Conservation (phyloP, 2,888 invertebrate genomes). For the Macropis europaea region DNA sequence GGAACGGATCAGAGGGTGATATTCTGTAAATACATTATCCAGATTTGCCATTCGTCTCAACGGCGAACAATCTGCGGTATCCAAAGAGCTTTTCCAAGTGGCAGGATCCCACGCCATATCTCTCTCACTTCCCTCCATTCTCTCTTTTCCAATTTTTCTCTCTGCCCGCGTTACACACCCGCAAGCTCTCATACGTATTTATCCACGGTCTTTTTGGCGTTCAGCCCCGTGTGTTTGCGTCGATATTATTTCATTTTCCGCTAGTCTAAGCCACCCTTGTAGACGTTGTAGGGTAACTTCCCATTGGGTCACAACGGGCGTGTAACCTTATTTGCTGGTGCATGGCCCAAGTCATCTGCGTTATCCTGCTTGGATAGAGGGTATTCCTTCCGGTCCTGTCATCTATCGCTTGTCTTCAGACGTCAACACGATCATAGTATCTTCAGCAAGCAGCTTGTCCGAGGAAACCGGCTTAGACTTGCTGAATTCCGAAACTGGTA, state of each 20-base stretch:
- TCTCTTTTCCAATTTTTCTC: conserved; percentile 8
- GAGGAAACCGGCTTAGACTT: no score
- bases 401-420: not conserved
- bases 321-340: conserved; percentile 68
- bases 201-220: conserved; percentile 57
- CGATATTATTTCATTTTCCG: conserved; percentile 74
- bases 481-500: no score
- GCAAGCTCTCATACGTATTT: conserved; percentile 65
- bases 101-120: conserved; percentile 55
- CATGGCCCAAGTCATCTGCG: conserved; percentile 37
- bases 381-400: not conserved
- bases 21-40: conserved; percentile 71
- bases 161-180: conserved; percentile 15
- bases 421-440: not conserved
- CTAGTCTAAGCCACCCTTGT: conserved; percentile 53
- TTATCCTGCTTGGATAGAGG: conserved; percentile 7
- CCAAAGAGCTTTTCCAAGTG: conserved; percentile 58
- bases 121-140: not conserved
- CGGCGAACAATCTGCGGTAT: conserved; percentile 60
- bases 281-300: conserved; percentile 36
- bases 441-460: not conserved
- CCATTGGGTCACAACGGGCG: conserved; percentile 59
- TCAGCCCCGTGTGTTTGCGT: conserved; percentile 56
- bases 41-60: conserved; percentile 65
- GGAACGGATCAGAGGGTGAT: conserved; percentile 30